Evolutionary conservation across 2,113 vertebrate species (phyloP), one percentile per base, ranked within the genome.

Genomic region (Drymodes brunneopygia): DNA sequence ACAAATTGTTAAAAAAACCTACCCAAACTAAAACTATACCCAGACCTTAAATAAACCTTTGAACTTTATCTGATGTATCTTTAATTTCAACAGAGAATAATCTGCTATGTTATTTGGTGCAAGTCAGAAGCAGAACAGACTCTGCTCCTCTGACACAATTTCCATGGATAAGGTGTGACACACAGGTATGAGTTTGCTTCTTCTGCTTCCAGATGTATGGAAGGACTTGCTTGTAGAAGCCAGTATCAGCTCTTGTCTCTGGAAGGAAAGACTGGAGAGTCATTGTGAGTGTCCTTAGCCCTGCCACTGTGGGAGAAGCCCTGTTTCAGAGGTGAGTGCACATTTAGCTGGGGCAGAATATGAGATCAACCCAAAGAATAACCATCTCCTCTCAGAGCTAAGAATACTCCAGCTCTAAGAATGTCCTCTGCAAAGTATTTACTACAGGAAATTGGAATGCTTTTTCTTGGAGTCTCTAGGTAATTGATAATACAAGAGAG

Each of bases 21-120:
- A 16, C 12, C 3, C 7, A 31, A 50, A 25, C 6, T 6, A 36
- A 58, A 44, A 54, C 58, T 69, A 44, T 36, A 89, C 36, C 42
- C 42, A 78, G 69, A 62, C 15, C 20, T 84, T 57, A 24, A 38
- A 29, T 21, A 91, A 64, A 67, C 38, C 33, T 94, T 88, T 67
- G 57, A 95, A 45, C 35, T 81, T 23, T n/a, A 73, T 42, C 42
- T 66, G 64, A 62, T 38, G 4, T 69, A 40, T 60, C 47, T 92
- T 92, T 89, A 78, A 66, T 92, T 89, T 84, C 47, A 53, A 40
- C 33, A 81, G 69, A 81, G n/a, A 77, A 69, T 44, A 51, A 81
- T 83, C 40, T 62, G 29, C n/a, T 79, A 4, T 86, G 38, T 70
- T 93, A 74, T 42, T 78, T 83, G 60, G 27, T 73, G 36, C 20